Percentiles rank a stretch among this genome's conserved stretches.
Evolutionary conservation across 1,140 invertebrate genomes (phyloP).

Genomic region (Zaprionus africanus): DNA sequence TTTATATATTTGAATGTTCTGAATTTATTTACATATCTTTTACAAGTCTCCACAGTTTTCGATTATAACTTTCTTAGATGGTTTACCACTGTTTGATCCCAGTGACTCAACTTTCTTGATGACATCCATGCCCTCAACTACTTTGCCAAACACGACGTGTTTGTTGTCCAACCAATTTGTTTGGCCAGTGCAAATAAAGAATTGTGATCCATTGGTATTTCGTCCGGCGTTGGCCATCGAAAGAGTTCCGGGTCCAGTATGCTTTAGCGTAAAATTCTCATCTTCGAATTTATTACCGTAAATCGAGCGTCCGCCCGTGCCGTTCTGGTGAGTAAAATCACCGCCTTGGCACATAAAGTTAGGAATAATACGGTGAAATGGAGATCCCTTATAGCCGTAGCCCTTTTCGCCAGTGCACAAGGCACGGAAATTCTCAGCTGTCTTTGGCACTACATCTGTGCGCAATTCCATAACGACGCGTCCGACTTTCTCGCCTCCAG

Average conservation of each 20-base stretch:
- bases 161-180: slow-evolving; percentile 97
- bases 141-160: slow-evolving; percentile 97
- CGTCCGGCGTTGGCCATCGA: slow-evolving; percentile 98
- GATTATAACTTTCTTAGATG: slow-evolving; percentile 11
- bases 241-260: slow-evolving; percentile 93
- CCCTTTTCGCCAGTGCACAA: slow-evolving; percentile 96
- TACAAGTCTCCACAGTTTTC: slow-evolving; percentile 14
- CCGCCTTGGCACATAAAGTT: slow-evolving; percentile 98
- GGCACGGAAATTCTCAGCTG: slow-evolving; percentile 95
- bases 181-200: slow-evolving; percentile 96
- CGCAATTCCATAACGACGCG: slow-evolving; percentile 88
- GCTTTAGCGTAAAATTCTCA: slow-evolving; percentile 97
- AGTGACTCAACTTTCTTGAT: slow-evolving; percentile 7
- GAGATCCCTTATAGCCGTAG: slow-evolving; percentile 95
- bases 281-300: slow-evolving; percentile 96
- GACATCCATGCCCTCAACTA: slow-evolving; percentile 97
- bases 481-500: slow-evolving; percentile 1
- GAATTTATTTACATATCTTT: not conserved
- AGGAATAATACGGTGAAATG: slow-evolving; percentile 97
- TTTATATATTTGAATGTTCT: not conserved
- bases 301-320: slow-evolving; percentile 97
- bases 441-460: slow-evolving; percentile 95
- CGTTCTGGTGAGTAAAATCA: slow-evolving; percentile 90
- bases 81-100: slow-evolving; percentile 11
- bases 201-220: slow-evolving; percentile 98